phyloP scores from a whole-genome alignment of 2,888 invertebrate genomes.

The Hartigia nigra region DNA sequence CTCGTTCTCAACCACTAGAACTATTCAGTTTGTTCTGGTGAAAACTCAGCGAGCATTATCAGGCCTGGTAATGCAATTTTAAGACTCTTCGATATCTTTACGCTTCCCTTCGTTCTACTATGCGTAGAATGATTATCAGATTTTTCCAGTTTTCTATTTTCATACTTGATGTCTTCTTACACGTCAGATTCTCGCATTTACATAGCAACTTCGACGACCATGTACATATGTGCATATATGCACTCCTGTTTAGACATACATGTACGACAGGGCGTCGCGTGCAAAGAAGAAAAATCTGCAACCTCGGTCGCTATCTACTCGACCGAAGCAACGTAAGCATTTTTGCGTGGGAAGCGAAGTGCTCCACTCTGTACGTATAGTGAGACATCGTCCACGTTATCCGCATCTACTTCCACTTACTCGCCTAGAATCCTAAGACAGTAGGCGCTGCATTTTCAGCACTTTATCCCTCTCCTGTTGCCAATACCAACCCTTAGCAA shows the following conservation, averaged over 20 bases:
- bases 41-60: not conserved
- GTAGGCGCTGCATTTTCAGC: slow-evolving; percentile 35
- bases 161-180: not conserved
- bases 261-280: not conserved
- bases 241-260: not conserved
- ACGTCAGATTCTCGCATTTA: not conserved
- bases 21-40: not conserved
- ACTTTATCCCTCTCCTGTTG: not conserved
- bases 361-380: slow-evolving; percentile 43
- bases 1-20: slow-evolving; percentile 14
- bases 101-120: not conserved
- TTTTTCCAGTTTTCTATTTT: not conserved
- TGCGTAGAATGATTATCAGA: not conserved
- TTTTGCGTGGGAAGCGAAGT: slow-evolving; percentile 53
- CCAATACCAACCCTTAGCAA: not conserved
- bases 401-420: slow-evolving; percentile 2
- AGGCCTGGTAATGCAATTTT: not conserved
- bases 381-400: slow-evolving; percentile 39
- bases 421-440: slow-evolving; percentile 9
- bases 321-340: slow-evolving; percentile 51
- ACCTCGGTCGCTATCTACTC: slow-evolving; percentile 7
- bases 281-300: slow-evolving; percentile 4
- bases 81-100: not conserved
- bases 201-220: not conserved
- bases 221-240: not conserved